Conservation (phyloP, 2,113 vertebrate genomes). For the Eretmochelys imbricata region DNA sequence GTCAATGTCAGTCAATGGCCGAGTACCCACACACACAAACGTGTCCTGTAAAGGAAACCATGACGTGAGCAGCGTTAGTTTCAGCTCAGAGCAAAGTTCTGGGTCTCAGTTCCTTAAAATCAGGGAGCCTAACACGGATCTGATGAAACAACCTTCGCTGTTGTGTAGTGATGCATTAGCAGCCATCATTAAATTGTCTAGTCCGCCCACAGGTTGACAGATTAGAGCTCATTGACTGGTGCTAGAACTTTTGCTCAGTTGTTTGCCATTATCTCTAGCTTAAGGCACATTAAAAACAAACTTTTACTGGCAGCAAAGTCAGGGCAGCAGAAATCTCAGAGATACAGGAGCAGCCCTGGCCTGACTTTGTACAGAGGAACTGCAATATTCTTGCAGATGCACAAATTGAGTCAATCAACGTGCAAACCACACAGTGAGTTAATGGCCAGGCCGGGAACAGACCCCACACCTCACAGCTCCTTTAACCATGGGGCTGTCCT, state of each 20-base stretch:
- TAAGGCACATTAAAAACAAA: conserved; percentile 30
- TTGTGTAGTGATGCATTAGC: not conserved
- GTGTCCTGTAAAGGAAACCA: conserved; percentile 21
- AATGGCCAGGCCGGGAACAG: no score
- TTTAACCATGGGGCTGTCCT: not conserved
- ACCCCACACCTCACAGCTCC: not conserved
- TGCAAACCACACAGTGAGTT: not conserved
- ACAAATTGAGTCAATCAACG: not conserved
- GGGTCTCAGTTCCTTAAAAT: not conserved
- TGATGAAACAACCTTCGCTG: not conserved
- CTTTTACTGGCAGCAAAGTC: not conserved
- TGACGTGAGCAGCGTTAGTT: not conserved
- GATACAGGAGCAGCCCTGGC: not conserved
- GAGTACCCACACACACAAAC: conserved; percentile 36
- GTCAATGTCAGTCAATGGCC: not conserved
- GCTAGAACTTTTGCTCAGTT: conserved; percentile 71
- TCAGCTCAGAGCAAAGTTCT: not conserved
- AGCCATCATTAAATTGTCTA: conserved; percentile 42
- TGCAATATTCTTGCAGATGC: not conserved
- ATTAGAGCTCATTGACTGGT: conserved; percentile 54
- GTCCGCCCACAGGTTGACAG: conserved; percentile 44
- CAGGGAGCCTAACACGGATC: not conserved
- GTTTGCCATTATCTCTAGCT: conserved; percentile 68
- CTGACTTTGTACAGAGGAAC: not conserved
- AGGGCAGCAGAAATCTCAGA: not conserved